phyloP scores from a whole-genome alignment of 1,140 invertebrate species.

The Pemphigus obesinymphae region DNA sequence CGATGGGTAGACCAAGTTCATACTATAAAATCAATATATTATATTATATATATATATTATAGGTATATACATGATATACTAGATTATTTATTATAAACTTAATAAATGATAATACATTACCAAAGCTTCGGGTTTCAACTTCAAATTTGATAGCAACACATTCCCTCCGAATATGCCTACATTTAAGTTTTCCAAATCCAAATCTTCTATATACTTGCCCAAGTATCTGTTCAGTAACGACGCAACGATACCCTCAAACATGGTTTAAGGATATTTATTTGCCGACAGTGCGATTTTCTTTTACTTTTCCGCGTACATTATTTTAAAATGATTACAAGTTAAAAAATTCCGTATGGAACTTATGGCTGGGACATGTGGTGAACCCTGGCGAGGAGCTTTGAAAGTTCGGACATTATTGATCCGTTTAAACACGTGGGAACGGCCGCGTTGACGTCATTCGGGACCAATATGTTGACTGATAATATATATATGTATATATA shows the following conservation, averaged over 20 bases:
- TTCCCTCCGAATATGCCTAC: slow-evolving; percentile 76
- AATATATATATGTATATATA: too few relatives aligned
- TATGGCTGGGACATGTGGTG: background rate
- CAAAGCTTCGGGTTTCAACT: slow-evolving; percentile 73
- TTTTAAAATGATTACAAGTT: slow-evolving; percentile 5
- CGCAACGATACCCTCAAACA: slow-evolving; percentile 75
- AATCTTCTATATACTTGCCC: slow-evolving; percentile 74
- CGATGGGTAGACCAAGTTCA: slow-evolving; percentile 72
- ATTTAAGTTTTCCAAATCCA: slow-evolving; percentile 76
- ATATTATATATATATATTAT: too few relatives aligned
- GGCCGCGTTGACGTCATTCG: slow-evolving; percentile 33
- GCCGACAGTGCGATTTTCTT: background rate
- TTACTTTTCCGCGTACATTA: background rate
- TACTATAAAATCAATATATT: slow-evolving; percentile 62
- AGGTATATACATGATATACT: background rate
- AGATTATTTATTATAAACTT: background rate
- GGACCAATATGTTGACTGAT: slow-evolving; percentile 3
- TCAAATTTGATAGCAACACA: slow-evolving; percentile 69
- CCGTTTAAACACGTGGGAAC: slow-evolving; percentile 32
- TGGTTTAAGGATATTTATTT: slow-evolving; percentile 49
- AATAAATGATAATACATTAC: slow-evolving; percentile 52
- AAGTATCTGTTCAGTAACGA: slow-evolving; percentile 71
- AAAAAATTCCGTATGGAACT: slow-evolving; percentile 36
- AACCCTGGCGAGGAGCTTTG: slow-evolving; percentile 23
- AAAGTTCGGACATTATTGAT: slow-evolving; percentile 33